Evolutionary conservation across 1,140 invertebrate genomes (phyloP).

Genomic region (Colletes gigas): DNA sequence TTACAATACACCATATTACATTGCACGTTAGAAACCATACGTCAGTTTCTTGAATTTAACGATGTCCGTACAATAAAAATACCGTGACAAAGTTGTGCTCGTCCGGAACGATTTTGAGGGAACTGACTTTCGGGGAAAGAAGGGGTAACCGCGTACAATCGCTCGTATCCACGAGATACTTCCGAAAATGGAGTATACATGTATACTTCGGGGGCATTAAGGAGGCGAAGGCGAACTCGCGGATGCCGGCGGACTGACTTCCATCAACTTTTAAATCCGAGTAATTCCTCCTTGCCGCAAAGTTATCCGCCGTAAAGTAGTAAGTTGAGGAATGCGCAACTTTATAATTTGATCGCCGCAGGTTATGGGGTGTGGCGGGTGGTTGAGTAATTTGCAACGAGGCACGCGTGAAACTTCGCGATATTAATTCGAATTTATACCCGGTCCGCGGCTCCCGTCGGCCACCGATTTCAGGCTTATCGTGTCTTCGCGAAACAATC

Average conservation of each 20-base stretch:
- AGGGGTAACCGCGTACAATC: too few species aligned
- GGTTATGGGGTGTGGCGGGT: conserved; percentile 12
- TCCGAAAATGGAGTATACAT: conserved; percentile 25
- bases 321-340: conserved; percentile 77
- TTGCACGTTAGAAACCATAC: too few species aligned
- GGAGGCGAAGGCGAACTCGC: conserved; percentile 46
- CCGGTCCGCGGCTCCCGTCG: conserved; percentile 5
- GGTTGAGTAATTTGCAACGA: conserved; percentile 71
- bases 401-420: conserved; percentile 68
- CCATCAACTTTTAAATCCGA: conserved; percentile 76
- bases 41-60: too few species aligned
- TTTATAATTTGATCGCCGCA: conserved; percentile 78
- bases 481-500: neutral
- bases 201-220: conserved; percentile 36
- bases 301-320: conserved; percentile 71
- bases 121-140: too few species aligned
- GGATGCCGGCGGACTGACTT: conserved; percentile 73
- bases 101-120: too few species aligned
- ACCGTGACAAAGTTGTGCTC: too few species aligned
- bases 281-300: conserved; percentile 70
- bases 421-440: conserved; percentile 77
- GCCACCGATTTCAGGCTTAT: neutral
- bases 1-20: too few species aligned
- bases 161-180: neutral
- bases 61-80: too few species aligned